Percentiles rank a stretch among this genome's conserved stretches.
Conservation (phyloP, 1,140 invertebrate genomes). For the Sarcophaga peregrina region DNA sequence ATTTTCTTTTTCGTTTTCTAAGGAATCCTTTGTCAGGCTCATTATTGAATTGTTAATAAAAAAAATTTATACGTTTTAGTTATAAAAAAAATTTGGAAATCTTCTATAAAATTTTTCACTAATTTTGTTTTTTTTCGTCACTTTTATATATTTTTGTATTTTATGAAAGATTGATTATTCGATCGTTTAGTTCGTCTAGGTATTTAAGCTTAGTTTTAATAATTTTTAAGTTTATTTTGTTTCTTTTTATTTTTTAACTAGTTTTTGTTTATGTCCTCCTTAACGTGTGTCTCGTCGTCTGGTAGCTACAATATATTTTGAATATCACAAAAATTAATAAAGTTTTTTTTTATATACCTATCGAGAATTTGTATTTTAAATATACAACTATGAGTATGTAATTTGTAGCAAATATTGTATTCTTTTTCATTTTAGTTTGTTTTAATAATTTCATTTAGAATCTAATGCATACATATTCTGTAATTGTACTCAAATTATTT, state of each 20-base stretch:
- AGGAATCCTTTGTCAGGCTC: no score
- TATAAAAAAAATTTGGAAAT: conserved; percentile 12
- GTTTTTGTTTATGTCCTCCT: background rate
- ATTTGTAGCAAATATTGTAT: no score
- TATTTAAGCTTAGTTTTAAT: no score
- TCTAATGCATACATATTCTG: no score
- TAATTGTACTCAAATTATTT: no score
- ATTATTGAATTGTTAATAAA: background rate
- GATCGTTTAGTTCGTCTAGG: no score
- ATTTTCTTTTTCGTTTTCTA: no score
- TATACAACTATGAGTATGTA: no score
- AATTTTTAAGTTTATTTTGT: background rate
- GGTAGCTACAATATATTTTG: background rate
- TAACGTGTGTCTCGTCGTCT: background rate
- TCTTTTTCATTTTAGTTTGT: no score
- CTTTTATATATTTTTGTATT: background rate
- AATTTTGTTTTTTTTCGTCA: background rate
- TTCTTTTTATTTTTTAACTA: background rate
- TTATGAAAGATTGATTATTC: background rate
- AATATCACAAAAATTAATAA: conserved; percentile 12
- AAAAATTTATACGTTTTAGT: conserved; percentile 2
- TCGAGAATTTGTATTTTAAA: no score
- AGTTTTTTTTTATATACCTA: background rate
- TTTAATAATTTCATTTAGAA: no score
- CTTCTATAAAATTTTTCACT: conserved; percentile 5